These are phyloP conservation scores for Parotia lawesii DNA, from an alignment of 2,113 vertebrate genomes.

Conservation along the genomic window DNA sequence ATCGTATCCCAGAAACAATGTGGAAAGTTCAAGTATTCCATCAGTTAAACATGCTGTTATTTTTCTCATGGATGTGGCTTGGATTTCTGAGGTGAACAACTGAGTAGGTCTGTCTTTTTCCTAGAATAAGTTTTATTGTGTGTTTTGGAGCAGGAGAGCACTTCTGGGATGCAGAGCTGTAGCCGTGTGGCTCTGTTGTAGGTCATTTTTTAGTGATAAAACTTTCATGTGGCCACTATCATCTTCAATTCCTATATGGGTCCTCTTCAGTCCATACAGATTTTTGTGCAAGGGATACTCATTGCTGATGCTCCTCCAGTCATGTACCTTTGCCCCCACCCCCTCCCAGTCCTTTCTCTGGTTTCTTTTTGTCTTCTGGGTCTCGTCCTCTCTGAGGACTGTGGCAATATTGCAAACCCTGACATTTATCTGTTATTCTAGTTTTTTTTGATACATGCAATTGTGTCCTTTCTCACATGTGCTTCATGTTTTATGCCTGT, in stretches of 20 bases:
- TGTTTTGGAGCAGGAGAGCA: neutral
- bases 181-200: neutral
- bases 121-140: neutral
- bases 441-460: neutral
- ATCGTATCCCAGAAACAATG: constrained; percentile 2
- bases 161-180: neutral
- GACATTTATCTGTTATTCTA: neutral
- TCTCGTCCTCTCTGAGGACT: neutral
- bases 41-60: neutral
- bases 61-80: neutral
- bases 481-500: constrained; percentile 30
- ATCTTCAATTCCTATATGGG: neutral
- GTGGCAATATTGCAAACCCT: neutral
- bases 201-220: neutral
- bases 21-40: neutral
- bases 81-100: neutral
- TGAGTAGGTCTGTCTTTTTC: neutral
- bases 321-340: neutral
- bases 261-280: neutral
- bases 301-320: neutral
- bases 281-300: neutral
- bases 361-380: neutral
- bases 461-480: neutral
- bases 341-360: fast-evolving
- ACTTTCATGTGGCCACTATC: neutral